Conservation (phyloP, 1,140 invertebrate genomes). For the Macrotrachela quadricornifera region DNA sequence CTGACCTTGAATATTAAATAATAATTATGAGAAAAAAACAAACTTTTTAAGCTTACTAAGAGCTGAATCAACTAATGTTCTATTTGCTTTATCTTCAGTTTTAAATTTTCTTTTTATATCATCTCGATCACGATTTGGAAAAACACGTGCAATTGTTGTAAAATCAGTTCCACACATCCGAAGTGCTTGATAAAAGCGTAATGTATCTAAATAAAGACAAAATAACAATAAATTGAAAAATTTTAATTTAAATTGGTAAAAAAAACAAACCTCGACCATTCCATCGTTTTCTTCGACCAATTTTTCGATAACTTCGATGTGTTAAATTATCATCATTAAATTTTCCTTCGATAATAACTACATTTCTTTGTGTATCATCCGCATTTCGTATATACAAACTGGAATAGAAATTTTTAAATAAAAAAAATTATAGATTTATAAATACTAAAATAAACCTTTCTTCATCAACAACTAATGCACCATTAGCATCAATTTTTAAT, state of each 20-base stretch:
- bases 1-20: too few species aligned
- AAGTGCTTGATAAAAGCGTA: conserved; percentile 7
- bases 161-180: conserved; percentile 10
- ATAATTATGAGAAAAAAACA: too few species aligned
- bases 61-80: conserved; percentile 2
- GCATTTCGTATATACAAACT: too few species aligned
- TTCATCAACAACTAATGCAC: conserved; percentile 4
- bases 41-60: too few species aligned
- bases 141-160: conserved; percentile 8
- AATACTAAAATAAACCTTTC: conserved; percentile 3
- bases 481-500: conserved; percentile 5
- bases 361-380: not conserved
- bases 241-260: not conserved
- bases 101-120: conserved; percentile 11
- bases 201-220: conserved; percentile 3
- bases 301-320: conserved; percentile 2
- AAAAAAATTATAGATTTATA: not conserved
- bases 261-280: not conserved
- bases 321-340: conserved; percentile 4
- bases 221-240: too few species aligned
- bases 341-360: not conserved
- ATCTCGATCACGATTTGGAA: conserved; percentile 3
- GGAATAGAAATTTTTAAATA: too few species aligned
- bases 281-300: not conserved
- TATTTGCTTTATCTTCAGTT: conserved; percentile 8